These are phyloP conservation scores for Xenops minutus DNA, from an alignment of 2,797 vertebrate species.

Conservation along the genomic window DNA sequence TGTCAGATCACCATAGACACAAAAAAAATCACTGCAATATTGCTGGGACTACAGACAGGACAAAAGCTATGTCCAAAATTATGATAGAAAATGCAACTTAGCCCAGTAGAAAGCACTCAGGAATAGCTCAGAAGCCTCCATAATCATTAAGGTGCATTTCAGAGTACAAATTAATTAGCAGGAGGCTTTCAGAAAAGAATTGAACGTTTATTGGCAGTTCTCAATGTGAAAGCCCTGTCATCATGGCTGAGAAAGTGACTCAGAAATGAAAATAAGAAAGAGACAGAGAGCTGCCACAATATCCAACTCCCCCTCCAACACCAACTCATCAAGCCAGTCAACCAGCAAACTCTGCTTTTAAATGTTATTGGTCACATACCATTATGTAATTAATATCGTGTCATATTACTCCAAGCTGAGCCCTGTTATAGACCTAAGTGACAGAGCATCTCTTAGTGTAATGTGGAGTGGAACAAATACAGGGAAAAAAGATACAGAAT, in stretches of 20 bases:
- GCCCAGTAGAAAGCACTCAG: not conserved
- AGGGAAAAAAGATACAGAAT: not conserved
- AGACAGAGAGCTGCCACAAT: not conserved
- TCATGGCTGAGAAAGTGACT: not conserved
- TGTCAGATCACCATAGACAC: not conserved
- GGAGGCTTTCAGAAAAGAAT: not conserved
- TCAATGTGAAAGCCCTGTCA: slow-evolving; percentile 3
- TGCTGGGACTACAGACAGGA: not conserved
- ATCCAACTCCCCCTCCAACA: not conserved
- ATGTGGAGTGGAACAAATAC: not conserved
- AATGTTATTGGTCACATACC: slow-evolving; percentile 38
- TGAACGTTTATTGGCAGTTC: not conserved
- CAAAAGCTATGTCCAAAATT: not conserved
- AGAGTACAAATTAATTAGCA: slow-evolving; percentile 40
- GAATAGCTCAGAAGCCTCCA: not conserved
- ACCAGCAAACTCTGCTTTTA: slow-evolving; percentile 23
- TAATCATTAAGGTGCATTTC: not conserved
- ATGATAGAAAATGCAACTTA: not conserved
- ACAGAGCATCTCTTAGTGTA: not conserved
- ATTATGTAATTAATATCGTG: slow-evolving; percentile 34
- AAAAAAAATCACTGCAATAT: not conserved
- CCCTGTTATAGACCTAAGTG: not conserved
- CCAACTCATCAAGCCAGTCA: not conserved
- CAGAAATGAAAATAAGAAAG: slow-evolving; percentile 23
- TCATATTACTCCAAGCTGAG: slow-evolving; percentile 3